These are phyloP conservation scores for roundworm (Caenorhabditis elegans) DNA, from an alignment of 1,140 invertebrate genomes.

Conservation along the genomic window DNA sequence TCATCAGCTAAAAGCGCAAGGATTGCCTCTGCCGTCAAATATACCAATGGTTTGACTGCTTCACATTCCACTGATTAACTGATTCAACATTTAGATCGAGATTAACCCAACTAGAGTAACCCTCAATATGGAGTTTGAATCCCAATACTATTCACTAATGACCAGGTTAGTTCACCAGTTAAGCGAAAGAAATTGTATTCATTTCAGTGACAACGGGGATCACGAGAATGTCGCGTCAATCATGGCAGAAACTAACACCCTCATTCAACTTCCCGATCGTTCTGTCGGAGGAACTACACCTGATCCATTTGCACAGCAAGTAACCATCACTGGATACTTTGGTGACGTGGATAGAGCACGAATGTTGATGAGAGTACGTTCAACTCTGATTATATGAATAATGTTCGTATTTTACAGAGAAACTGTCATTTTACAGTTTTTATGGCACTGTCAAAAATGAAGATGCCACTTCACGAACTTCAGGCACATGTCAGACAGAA, in stretches of 20 bases:
- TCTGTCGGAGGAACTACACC: not conserved
- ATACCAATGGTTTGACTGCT: constrained; percentile 3
- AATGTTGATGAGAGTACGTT: not conserved
- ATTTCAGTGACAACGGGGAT: not conserved
- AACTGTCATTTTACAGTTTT: not conserved
- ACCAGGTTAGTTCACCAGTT: not conserved
- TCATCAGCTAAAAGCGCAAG: not conserved
- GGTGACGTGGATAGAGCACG: not conserved
- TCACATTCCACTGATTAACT: too few species aligned
- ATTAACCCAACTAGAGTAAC: constrained; percentile 30
- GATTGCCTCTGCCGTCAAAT: not conserved
- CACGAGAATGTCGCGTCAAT: constrained; percentile 8
- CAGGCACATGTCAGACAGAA: not conserved
- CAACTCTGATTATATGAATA: too few species aligned
- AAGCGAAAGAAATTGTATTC: too few species aligned
- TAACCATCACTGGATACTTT: not conserved
- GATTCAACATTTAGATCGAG: constrained; percentile 29
- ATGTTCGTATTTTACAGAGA: not conserved
- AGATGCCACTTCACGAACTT: not conserved
- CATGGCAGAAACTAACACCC: constrained; percentile 11
- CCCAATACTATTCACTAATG: constrained; percentile 18
- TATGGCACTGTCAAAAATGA: not conserved
- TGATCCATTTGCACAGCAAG: constrained; percentile 2
- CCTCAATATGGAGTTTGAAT: constrained; percentile 9
- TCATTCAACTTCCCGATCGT: constrained; percentile 1